Percentiles rank a stretch among this genome's conserved stretches.
phyloP scores from a whole-genome alignment of 2,113 vertebrate genomes.

The Bubalus kerabau region DNA sequence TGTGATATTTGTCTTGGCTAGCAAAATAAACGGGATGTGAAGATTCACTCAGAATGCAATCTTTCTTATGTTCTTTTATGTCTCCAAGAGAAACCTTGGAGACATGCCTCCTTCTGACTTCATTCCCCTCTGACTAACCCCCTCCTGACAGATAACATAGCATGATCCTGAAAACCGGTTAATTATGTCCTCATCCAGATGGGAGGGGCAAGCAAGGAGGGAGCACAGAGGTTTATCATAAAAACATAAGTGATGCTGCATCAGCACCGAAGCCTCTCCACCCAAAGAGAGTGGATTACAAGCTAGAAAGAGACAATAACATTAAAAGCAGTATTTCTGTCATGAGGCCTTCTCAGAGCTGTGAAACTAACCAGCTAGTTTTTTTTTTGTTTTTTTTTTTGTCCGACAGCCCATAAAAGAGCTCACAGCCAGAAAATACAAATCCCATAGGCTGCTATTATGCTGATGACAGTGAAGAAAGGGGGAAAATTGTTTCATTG shows the following conservation, averaged over 20 bases:
- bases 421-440: conserved; percentile 43
- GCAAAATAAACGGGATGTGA: conserved; percentile 59
- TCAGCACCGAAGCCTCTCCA: neutral
- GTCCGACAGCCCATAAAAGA: conserved; percentile 54
- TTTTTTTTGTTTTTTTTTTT: conserved; percentile 54
- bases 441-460: conserved; percentile 59
- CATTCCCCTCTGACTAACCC: neutral
- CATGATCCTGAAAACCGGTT: conserved; percentile 19
- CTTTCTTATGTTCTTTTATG: conserved; percentile 35
- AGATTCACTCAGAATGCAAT: conserved; percentile 46
- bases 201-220: conserved; percentile 14
- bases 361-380: conserved; percentile 55
- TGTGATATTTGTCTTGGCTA: conserved; percentile 70
- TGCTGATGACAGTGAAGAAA: conserved; percentile 60
- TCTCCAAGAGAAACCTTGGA: conserved; percentile 46
- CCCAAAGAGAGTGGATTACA: conserved; percentile 30
- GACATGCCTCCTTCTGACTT: conserved; percentile 31
- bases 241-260: neutral
- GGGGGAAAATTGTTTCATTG: conserved; percentile 61
- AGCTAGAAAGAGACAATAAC: conserved; percentile 57
- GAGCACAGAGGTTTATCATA: conserved; percentile 27
- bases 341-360: conserved; percentile 45
- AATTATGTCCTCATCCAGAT: conserved; percentile 49
- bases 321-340: conserved; percentile 68
- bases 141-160: neutral